A percentile compares a stretch with the other conserved stretches of the same genome.
phyloP scores from a whole-genome alignment of 2,888 invertebrate genomes.

The Boloria selene region DNA sequence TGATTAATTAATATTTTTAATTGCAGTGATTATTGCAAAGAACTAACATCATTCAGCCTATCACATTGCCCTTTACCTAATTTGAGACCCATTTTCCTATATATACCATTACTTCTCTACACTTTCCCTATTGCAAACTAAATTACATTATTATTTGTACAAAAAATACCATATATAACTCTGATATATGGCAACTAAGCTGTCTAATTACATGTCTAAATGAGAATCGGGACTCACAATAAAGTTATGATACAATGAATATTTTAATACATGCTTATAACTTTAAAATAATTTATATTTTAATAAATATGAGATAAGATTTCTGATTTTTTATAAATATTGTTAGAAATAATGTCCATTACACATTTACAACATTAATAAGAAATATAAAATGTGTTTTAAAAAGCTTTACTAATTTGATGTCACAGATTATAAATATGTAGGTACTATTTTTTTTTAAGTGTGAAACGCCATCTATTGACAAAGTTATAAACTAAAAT shows the following conservation, averaged over 20 bases:
- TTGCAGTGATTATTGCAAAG: slow-evolving; percentile 39
- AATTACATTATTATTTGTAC: slow-evolving; percentile 27
- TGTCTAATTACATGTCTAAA: slow-evolving; percentile 27
- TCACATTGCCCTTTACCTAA: slow-evolving; percentile 58
- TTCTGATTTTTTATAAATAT: too few species aligned
- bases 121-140: slow-evolving; percentile 23
- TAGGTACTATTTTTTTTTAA: not conserved
- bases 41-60: slow-evolving; percentile 44
- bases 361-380: not conserved
- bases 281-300: not conserved
- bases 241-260: slow-evolving; percentile 8
- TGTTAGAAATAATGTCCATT: too few species aligned
- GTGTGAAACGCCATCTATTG: too few species aligned
- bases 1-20: not conserved
- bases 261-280: too few species aligned
- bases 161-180: slow-evolving; percentile 25
- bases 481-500: too few species aligned
- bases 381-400: slow-evolving; percentile 6
- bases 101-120: slow-evolving; percentile 32
- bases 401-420: slow-evolving; percentile 7
- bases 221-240: slow-evolving; percentile 22
- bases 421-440: slow-evolving; percentile 13
- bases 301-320: not conserved
- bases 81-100: slow-evolving; percentile 63
- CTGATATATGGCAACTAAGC: slow-evolving; percentile 29